These are phyloP conservation scores for Athalia rosae DNA, from an alignment of 2,888 invertebrate genomes.

Conservation along the genomic window DNA sequence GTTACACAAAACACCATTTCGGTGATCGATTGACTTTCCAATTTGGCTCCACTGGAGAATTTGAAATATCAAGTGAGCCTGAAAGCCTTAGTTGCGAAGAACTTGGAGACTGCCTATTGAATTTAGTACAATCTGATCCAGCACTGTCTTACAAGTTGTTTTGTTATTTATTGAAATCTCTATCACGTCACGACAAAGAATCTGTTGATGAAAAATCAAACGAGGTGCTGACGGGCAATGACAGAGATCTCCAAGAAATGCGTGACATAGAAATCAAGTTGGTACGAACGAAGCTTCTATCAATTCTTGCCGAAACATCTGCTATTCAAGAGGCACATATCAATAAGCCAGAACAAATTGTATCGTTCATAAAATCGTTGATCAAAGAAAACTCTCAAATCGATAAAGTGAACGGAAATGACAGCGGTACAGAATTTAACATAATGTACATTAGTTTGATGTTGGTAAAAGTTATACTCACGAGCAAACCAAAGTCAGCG, in stretches of 20 bases:
- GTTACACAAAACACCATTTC: constrained; percentile 60
- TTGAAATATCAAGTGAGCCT: constrained; percentile 61
- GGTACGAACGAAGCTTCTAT: constrained; percentile 65
- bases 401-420: constrained; percentile 24
- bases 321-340: constrained; percentile 67
- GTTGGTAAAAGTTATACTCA: constrained; percentile 69
- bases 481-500: constrained; percentile 54
- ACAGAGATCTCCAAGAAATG: constrained; percentile 51
- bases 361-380: constrained; percentile 69
- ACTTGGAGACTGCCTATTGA: constrained; percentile 66
- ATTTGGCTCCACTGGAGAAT: constrained; percentile 63
- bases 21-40: constrained; percentile 59
- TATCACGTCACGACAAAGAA: constrained; percentile 54
- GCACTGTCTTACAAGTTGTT: constrained; percentile 68
- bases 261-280: constrained; percentile 64
- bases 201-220: constrained; percentile 44
- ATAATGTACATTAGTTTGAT: constrained; percentile 69
- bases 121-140: constrained; percentile 65
- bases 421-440: constrained; percentile 56
- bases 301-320: constrained; percentile 65
- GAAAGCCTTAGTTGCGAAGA: constrained; percentile 61
- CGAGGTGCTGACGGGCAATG: constrained; percentile 56
- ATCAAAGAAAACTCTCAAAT: constrained; percentile 57
- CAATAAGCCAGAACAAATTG: constrained; percentile 66
- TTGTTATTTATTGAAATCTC: constrained; percentile 70